Percentiles rank a stretch among this genome's conserved stretches.
phyloP scores from a whole-genome alignment of 2,888 invertebrate genomes.

The Zygaena filipendulae region DNA sequence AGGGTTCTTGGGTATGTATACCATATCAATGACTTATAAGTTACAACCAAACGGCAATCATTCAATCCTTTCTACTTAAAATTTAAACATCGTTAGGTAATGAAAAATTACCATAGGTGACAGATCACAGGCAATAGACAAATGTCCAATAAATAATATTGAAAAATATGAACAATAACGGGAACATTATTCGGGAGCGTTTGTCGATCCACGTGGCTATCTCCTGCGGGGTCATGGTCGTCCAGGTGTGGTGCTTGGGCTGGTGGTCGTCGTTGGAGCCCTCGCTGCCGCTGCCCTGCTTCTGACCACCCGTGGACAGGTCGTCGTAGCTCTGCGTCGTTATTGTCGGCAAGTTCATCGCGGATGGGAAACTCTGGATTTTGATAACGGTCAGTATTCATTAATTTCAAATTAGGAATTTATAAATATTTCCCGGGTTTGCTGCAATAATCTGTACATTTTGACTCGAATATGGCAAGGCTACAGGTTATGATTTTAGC shows the following conservation, averaged over 20 bases:
- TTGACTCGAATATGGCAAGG: too few relatives aligned
- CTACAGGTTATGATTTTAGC: too few relatives aligned
- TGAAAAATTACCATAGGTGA: too few relatives aligned
- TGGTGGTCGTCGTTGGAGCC: constrained; percentile 45
- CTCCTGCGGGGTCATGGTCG: constrained; percentile 89
- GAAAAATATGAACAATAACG: constrained; percentile 80
- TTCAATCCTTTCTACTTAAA: too few relatives aligned
- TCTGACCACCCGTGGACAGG: constrained; percentile 34
- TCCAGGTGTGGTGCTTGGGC: constrained; percentile 68
- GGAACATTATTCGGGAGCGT: constrained; percentile 81
- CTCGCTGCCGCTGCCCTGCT: constrained; percentile 38
- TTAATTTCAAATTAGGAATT: too few relatives aligned
- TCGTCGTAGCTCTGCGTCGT: constrained; percentile 76
- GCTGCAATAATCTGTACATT: too few relatives aligned
- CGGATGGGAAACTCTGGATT: constrained; percentile 73
- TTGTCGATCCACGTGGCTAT: constrained; percentile 90
- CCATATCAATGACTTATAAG: too few relatives aligned
- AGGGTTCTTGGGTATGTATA: too few relatives aligned
- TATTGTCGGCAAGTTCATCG: constrained; percentile 74
- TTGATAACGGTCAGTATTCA: constrained; percentile 1
- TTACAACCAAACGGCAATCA: too few relatives aligned
- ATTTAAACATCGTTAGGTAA: too few relatives aligned
- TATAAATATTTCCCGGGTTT: constrained; percentile 4
- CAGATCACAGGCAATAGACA: constrained; percentile 67
- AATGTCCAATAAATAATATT: constrained; percentile 85